Base-by-base conservation (phyloP, 2,113 vertebrate genomes). In the Sapajus apella region DNA sequence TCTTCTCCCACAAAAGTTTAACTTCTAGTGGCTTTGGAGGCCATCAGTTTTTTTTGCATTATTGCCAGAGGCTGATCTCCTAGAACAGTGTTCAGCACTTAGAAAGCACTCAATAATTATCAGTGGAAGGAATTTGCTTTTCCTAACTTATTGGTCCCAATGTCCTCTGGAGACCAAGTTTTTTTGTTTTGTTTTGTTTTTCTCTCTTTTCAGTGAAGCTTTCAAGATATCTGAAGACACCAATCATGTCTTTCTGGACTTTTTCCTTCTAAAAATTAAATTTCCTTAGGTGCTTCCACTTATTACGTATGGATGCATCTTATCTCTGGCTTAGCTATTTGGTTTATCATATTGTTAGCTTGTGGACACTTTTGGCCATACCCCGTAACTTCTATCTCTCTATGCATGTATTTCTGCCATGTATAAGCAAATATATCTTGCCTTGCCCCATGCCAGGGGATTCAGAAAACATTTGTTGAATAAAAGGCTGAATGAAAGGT, bases 401-500 rank as follows among this genome's bases (percentile, higher is more conserved):
- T 66, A 3, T 40, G 55, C 37, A 72, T 45, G 43, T 47, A 0
- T 83, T 80, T 75, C 52, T 64, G 16, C 56, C 50, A 27, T 17
- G 45, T 9, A 80, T 11, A 52, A 23, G 70, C 7, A 56, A 73
- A 64, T 18, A 70, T 1, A n/a, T 11, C 30, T 25, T 70, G 37
- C 10, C 43, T 94, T 87, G 2, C 16, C 58, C 2, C 16, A 50
- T 43, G 14, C 52, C 70, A 91, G 37, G 58, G 32, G 32, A 73
- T 86, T 66, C 68, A 32, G 80, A 37, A 82, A 84, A 8, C 90
- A 45, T n/a, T 68, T 92, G 21, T 45, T 92, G 92, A 86, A 68
- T 85, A 68, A 58, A 94, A 92, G 43, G 17, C 43, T 95, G 66
- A 91, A 91, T 56, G 68, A 40, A 95, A 82, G 55, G 56, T 85